phyloP scores from a whole-genome alignment of 2,888 invertebrate genomes.

The Reticulitermes lucifugus region DNA sequence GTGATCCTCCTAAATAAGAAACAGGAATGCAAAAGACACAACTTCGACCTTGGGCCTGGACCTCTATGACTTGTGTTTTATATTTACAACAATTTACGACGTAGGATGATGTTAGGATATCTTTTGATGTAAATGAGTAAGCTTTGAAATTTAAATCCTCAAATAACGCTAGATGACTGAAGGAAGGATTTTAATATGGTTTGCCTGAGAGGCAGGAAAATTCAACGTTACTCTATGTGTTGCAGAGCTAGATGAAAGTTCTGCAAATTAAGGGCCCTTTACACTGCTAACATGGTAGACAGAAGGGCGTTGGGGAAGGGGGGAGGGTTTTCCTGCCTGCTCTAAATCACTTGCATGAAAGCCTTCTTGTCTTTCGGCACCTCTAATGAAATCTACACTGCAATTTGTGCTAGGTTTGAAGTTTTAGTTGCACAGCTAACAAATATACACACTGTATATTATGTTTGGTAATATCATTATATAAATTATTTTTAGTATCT shows the following conservation, averaged over 20 bases:
- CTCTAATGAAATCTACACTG: constrained; percentile 12
- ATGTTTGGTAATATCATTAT: not conserved
- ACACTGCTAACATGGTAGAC: not conserved
- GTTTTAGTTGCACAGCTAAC: not conserved
- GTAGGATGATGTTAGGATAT: not conserved
- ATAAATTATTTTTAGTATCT: not conserved
- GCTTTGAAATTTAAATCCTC: constrained; percentile 18
- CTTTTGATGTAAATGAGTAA: not conserved
- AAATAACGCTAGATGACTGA: not conserved
- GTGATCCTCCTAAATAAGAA: too few relatives aligned
- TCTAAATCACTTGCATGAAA: not conserved
- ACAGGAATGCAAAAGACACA: too few relatives aligned
- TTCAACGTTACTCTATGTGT: not conserved
- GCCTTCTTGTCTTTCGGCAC: constrained; percentile 13
- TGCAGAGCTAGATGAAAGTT: constrained; percentile 3
- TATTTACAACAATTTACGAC: too few relatives aligned
- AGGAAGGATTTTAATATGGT: not conserved
- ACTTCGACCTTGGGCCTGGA: too few relatives aligned
- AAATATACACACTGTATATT: not conserved
- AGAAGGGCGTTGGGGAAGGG: not conserved
- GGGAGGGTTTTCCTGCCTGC: not conserved
- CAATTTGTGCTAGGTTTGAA: not conserved
- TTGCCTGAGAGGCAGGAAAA: constrained; percentile 12
- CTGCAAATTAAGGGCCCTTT: constrained; percentile 25
- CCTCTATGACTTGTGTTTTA: too few relatives aligned